phyloP scores from a whole-genome alignment of 2,113 vertebrate species.

The Ptyas mucosa region DNA sequence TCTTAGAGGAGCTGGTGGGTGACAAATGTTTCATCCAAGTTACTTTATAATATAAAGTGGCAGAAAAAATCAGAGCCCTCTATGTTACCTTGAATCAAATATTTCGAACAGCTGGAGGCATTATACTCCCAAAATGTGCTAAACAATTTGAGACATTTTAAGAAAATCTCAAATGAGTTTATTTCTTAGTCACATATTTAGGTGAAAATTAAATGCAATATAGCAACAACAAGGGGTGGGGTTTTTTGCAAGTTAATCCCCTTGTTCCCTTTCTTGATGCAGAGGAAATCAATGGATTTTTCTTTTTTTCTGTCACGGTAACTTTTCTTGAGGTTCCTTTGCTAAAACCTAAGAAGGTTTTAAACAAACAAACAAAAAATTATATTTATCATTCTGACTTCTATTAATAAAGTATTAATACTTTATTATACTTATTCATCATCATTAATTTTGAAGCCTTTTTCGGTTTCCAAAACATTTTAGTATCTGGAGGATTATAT shows the following conservation, averaged over 20 bases:
- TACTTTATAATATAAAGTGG: background rate
- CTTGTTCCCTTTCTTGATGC: background rate
- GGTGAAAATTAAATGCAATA: background rate
- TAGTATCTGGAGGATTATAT: background rate
- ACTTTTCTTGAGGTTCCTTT: background rate
- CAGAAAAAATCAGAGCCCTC: background rate
- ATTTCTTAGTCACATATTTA: background rate
- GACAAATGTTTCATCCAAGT: background rate
- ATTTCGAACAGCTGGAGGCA: background rate
- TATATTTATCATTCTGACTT: background rate
- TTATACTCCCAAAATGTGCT: background rate
- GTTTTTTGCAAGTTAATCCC: background rate
- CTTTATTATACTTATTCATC: background rate
- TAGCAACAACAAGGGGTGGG: background rate
- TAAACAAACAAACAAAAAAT: background rate
- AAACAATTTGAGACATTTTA: background rate
- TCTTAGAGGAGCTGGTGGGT: background rate
- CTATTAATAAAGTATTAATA: background rate
- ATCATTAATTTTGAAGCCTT: background rate
- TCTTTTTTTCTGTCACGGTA: background rate
- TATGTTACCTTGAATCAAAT: background rate
- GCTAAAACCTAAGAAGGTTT: background rate
- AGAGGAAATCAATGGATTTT: background rate
- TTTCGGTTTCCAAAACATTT: background rate
- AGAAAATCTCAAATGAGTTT: background rate